A percentile compares a stretch with the other conserved stretches of the same genome.
phyloP scores from a whole-genome alignment of 2,888 invertebrate species.

The Acronicta leporina region DNA sequence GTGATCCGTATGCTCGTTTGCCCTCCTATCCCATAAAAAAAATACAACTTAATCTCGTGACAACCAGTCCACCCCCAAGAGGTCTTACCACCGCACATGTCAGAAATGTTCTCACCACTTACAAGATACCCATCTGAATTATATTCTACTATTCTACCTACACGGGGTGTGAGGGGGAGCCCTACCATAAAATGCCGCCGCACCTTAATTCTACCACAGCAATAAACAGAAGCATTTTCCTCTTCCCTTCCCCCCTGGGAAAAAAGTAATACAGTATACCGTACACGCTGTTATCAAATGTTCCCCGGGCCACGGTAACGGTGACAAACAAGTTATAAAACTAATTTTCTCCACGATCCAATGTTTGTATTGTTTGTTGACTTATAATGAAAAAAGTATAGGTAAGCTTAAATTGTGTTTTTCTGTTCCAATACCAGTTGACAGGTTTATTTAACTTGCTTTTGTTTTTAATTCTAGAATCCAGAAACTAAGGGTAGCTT shows the following conservation, averaged over 20 bases:
- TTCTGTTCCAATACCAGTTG: constrained; percentile 22
- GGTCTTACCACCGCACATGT: no score
- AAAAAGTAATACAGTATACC: constrained; percentile 6
- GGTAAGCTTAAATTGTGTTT: constrained; percentile 16
- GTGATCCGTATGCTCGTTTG: no score
- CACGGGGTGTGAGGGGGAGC: no score
- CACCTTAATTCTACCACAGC: constrained; percentile 3
- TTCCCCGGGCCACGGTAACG: constrained; percentile 7
- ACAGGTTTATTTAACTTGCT: constrained; percentile 12
- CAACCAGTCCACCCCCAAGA: no score
- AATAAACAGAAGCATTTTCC: constrained; percentile 13
- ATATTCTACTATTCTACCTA: no score
- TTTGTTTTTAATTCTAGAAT: not conserved
- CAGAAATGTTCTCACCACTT: no score
- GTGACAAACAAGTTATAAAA: constrained; percentile 36
- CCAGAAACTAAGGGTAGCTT: not conserved
- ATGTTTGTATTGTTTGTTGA: constrained; percentile 32
- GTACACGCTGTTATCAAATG: constrained; percentile 4
- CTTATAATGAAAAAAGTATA: constrained; percentile 34
- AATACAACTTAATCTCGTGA: no score
- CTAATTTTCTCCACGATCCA: constrained; percentile 21
- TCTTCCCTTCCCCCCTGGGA: not conserved
- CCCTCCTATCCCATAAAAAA: no score
- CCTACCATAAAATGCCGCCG: no score
- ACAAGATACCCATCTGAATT: no score